Evolutionary conservation across 2,113 vertebrate species (phyloP).

Genomic region (Elaphurus davidianus): DNA sequence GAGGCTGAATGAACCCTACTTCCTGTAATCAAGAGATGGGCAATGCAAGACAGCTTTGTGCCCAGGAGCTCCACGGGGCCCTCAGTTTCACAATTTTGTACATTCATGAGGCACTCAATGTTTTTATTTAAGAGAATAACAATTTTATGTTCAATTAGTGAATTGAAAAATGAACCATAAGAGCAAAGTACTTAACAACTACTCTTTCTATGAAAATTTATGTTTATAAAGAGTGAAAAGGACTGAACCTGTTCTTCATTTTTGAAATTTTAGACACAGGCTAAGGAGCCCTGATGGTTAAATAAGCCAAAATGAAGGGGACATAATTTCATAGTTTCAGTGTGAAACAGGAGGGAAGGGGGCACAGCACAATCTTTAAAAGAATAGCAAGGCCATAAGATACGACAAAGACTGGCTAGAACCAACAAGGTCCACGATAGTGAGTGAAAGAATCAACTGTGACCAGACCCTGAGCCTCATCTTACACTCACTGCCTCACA

Average conservation of each 20-base stretch:
- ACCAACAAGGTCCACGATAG: accelerated
- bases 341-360: not conserved
- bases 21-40: not conserved
- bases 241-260: not conserved
- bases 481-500: accelerated
- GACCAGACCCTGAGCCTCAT: not conserved
- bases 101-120: not conserved
- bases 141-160: not conserved
- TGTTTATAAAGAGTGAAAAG: not conserved
- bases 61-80: not conserved
- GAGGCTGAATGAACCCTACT: not conserved
- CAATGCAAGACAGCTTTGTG: not conserved
- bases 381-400: not conserved
- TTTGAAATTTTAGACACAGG: not conserved
- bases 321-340: not conserved
- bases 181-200: not conserved
- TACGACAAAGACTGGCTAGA: not conserved
- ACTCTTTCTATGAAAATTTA: not conserved
- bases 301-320: not conserved
- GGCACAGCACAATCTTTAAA: not conserved
- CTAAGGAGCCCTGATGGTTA: not conserved
- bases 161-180: not conserved
- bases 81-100: not conserved
- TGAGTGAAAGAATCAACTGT: not conserved
- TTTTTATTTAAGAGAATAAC: not conserved